A percentile compares a stretch with the other conserved stretches of the same genome.
phyloP scores from a whole-genome alignment of 1,140 invertebrate species.

The Drosophila parabipectinata region DNA sequence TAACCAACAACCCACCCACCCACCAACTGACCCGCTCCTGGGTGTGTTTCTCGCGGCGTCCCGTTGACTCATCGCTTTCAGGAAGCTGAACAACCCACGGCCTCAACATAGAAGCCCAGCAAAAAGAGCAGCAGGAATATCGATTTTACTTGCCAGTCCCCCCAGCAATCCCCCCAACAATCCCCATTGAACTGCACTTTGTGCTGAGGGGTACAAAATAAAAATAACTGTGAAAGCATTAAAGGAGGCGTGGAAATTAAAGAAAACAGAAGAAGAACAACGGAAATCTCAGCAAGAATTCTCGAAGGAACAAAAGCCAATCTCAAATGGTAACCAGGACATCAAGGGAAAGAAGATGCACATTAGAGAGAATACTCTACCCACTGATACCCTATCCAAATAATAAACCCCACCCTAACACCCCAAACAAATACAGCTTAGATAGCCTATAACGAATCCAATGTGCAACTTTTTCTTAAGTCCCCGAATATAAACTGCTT shows the following conservation, averaged over 20 bases:
- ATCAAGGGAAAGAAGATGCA: constrained; percentile 23
- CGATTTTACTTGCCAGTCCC: constrained; percentile 65
- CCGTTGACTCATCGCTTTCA: constrained; percentile 60
- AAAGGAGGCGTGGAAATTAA: constrained; percentile 31
- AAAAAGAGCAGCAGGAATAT: constrained; percentile 63
- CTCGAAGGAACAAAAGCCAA: constrained; percentile 63
- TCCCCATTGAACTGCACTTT: constrained; percentile 53
- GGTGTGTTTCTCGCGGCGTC: constrained; percentile 16
- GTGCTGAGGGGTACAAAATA: constrained; percentile 18
- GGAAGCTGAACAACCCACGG: constrained; percentile 43
- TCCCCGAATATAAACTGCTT: constrained; percentile 29
- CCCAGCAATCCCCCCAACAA: constrained; percentile 3
- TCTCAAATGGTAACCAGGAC: constrained; percentile 75
- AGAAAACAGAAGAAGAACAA: constrained; percentile 19
- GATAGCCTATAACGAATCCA: constrained; percentile 45
- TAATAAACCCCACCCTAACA: not conserved
- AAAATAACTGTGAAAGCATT: constrained; percentile 28
- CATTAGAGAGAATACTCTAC: constrained; percentile 4
- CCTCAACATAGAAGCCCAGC: constrained; percentile 14
- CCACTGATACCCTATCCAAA: constrained; percentile 2
- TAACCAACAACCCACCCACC: constrained; percentile 24
- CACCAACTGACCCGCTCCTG: constrained; percentile 15
- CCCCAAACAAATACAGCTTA: constrained; percentile 16
- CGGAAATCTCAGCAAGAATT: constrained; percentile 57
- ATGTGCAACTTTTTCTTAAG: constrained; percentile 32